Evolutionary conservation across 2,888 invertebrate species (phyloP).

Genomic region (Agrotis clavis): DNA sequence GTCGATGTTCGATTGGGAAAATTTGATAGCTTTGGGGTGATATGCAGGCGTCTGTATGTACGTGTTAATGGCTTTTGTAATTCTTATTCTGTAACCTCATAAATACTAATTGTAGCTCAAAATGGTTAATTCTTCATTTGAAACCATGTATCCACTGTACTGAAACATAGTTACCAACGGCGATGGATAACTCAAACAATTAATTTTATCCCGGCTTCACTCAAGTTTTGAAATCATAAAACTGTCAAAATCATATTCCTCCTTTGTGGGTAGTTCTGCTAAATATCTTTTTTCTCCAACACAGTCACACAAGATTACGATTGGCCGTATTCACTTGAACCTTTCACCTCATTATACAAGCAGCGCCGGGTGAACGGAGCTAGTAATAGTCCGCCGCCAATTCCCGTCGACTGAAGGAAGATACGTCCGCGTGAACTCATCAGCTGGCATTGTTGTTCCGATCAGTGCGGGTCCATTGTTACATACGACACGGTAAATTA

Average conservation of each 20-base stretch:
- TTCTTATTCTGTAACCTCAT: too few species aligned
- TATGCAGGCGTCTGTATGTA: too few species aligned
- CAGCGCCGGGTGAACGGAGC: conserved; percentile 25
- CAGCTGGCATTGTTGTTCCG: conserved; percentile 62
- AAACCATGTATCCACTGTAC: too few species aligned
- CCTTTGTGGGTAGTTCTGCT: neutral
- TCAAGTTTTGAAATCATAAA: too few species aligned
- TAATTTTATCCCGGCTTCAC: too few species aligned
- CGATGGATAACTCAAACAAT: too few species aligned
- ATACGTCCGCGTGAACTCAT: conserved; percentile 60
- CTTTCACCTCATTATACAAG: conserved; percentile 12
- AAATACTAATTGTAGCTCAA: too few species aligned
- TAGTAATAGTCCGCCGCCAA: conserved; percentile 44
- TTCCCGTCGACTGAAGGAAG: conserved; percentile 44
- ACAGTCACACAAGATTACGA: neutral
- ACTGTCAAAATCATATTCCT: neutral
- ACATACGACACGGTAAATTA: conserved; percentile 14
- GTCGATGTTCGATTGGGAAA: too few species aligned
- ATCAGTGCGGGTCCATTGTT: conserved; percentile 24
- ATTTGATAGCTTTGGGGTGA: too few species aligned
- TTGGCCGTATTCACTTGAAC: conserved; percentile 3
- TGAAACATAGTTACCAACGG: too few species aligned
- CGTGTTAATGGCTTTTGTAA: too few species aligned
- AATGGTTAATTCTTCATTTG: too few species aligned
- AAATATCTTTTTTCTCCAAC: neutral